These are phyloP conservation scores for Macrotis lagotis DNA, from an alignment of 2,113 vertebrate species.

Conservation along the genomic window DNA sequence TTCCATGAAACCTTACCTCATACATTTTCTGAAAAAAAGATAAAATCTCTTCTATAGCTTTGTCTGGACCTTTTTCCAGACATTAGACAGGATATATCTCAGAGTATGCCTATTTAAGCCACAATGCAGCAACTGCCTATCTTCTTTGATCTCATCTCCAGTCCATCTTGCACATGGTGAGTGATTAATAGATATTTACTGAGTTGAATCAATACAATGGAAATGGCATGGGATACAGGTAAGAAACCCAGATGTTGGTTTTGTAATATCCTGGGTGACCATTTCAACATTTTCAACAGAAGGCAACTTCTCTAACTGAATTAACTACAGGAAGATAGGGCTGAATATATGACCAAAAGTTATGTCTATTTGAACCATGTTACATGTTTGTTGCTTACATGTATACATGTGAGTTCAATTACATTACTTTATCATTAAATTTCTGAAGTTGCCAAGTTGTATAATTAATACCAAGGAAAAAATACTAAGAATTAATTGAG, in stretches of 20 bases:
- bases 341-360: not conserved
- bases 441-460: not conserved
- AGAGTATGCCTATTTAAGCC: not conserved
- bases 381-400: not conserved
- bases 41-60: not conserved
- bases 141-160: not conserved
- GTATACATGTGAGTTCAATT: not conserved
- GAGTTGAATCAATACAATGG: not conserved
- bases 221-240: not conserved
- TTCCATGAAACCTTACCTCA: not conserved
- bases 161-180: not conserved
- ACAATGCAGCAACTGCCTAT: not conserved
- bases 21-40: not conserved
- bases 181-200: not conserved
- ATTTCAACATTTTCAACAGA: not conserved
- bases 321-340: not conserved
- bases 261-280: not conserved
- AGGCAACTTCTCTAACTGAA: not conserved
- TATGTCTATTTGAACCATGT: not conserved
- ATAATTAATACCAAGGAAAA: not conserved
- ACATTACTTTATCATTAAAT: not conserved
- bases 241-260: not conserved
- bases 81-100: not conserved
- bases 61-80: not conserved
- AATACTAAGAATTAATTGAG: not conserved